These are phyloP conservation scores for Unio delphinus DNA, from an alignment of 2,888 invertebrate species.

Conservation along the genomic window DNA sequence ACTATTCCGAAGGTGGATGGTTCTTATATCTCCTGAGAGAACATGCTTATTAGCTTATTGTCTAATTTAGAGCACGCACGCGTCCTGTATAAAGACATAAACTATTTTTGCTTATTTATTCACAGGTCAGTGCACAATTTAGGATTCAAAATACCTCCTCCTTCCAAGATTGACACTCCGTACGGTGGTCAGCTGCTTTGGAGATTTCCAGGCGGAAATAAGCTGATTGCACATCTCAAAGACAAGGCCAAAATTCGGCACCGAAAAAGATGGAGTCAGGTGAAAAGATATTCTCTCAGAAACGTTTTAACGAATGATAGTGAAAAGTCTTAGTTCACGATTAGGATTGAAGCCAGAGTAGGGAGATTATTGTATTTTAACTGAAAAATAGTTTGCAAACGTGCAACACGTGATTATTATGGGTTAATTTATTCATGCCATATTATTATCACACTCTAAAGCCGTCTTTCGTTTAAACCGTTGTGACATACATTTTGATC, in stretches of 20 bases:
- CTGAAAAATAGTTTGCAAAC: too few relatives aligned
- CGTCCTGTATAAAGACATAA: background rate
- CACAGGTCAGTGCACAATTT: conserved; percentile 47
- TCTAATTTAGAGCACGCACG: too few relatives aligned
- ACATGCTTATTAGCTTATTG: too few relatives aligned
- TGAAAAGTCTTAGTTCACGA: too few relatives aligned
- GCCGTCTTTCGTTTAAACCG: too few relatives aligned
- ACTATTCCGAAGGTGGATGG: background rate
- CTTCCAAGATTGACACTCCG: conserved; percentile 82
- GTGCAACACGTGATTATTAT: too few relatives aligned
- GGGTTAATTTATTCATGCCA: too few relatives aligned
- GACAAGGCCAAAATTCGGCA: conserved; percentile 90
- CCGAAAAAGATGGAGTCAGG: conserved; percentile 94
- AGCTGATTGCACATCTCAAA: conserved; percentile 89
- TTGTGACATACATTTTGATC: too few relatives aligned
- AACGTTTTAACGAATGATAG: too few relatives aligned
- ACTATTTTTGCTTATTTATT: background rate
- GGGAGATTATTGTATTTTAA: too few relatives aligned
- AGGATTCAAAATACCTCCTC: conserved; percentile 44
- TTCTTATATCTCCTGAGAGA: background rate
- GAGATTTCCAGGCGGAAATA: conserved; percentile 89
- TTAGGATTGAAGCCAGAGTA: too few relatives aligned
- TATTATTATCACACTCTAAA: too few relatives aligned
- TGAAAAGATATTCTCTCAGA: conserved; percentile 52
- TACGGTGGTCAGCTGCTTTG: conserved; percentile 90